phyloP scores from a whole-genome alignment of 2,113 vertebrate genomes.

The Clarias batrachus region DNA sequence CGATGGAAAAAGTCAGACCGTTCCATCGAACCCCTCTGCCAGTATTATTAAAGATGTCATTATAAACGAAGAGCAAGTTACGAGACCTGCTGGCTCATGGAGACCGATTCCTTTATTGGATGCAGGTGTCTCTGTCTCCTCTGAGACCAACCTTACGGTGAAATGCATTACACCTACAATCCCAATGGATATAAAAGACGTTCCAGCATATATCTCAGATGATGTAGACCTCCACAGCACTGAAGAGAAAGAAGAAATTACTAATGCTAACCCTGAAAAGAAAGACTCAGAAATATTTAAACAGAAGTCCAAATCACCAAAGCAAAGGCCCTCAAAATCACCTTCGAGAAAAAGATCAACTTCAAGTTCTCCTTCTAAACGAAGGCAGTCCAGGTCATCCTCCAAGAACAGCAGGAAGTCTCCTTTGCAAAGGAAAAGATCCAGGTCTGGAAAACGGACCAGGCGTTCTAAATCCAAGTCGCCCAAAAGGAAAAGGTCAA shows the following conservation, averaged over 20 bases:
- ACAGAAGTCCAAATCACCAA: slow-evolving; percentile 3
- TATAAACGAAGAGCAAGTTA: not conserved
- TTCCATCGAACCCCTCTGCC: not conserved
- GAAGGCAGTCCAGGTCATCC: slow-evolving; percentile 56
- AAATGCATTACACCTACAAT: slow-evolving; percentile 42
- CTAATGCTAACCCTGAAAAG: not conserved
- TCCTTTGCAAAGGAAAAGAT: slow-evolving; percentile 52
- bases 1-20: slow-evolving; percentile 11
- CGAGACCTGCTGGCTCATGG: slow-evolving; percentile 46
- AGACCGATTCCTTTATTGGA: slow-evolving; percentile 55
- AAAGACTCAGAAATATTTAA: not conserved
- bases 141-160: slow-evolving; percentile 21
- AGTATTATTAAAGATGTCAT: not conserved
- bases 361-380: slow-evolving; percentile 56
- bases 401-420: slow-evolving; percentile 56
- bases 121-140: not conserved
- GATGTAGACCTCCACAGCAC: not conserved
- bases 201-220: not conserved
- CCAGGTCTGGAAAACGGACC: slow-evolving; percentile 40
- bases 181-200: slow-evolving; percentile 34
- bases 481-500: slow-evolving; percentile 54
- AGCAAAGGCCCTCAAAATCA: slow-evolving; percentile 53
- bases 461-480: slow-evolving; percentile 58
- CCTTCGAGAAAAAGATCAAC: slow-evolving; percentile 56
- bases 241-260: slow-evolving; percentile 25